Conservation (phyloP, 2,888 invertebrate species). For the Tribolium freemani region DNA sequence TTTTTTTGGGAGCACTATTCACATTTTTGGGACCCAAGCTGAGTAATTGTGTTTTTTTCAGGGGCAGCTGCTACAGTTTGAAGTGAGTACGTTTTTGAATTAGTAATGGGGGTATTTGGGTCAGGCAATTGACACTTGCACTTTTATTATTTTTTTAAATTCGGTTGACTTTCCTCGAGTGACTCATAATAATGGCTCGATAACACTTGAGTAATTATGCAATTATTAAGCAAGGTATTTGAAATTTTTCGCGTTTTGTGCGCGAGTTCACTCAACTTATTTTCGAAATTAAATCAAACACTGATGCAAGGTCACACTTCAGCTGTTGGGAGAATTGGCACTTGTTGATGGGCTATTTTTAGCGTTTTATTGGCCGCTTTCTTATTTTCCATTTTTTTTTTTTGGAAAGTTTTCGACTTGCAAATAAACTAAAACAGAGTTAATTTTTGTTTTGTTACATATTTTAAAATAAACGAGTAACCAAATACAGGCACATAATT, state of each 20-base stretch:
- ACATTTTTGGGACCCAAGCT: neutral
- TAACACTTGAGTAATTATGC: neutral
- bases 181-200: neutral
- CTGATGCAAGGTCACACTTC: neutral
- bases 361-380: neutral
- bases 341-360: neutral
- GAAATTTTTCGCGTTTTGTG: neutral
- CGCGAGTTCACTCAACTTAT: neutral
- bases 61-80: conserved; percentile 28
- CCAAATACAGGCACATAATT: too few species aligned
- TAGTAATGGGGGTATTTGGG: neutral
- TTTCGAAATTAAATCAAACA: neutral
- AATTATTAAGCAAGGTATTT: neutral
- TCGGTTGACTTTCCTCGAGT: neutral
- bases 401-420: neutral
- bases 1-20: too few species aligned
- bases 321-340: neutral
- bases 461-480: too few species aligned
- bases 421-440: too few species aligned
- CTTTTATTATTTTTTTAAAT: neutral
- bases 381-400: neutral
- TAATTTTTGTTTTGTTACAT: too few species aligned
- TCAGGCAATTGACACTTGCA: conserved; percentile 11
- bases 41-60: neutral
- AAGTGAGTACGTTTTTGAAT: conserved; percentile 21